Base-by-base conservation (phyloP, 1,140 invertebrate genomes). In the Caenorhabditis brenneri region DNA sequence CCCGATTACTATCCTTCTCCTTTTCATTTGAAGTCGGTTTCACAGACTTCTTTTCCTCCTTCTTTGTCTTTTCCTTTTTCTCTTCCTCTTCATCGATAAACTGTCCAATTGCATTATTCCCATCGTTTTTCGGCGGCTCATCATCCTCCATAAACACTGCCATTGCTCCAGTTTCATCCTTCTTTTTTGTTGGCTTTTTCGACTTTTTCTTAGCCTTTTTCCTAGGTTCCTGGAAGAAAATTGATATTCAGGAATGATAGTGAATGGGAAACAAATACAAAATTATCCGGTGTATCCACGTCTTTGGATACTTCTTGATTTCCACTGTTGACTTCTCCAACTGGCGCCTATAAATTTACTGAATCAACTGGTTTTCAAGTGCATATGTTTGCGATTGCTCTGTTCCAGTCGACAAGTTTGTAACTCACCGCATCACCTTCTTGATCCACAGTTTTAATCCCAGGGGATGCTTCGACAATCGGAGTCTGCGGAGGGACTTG, bases 1-100 rank as follows among this genome's bases (percentile, higher is more conserved):
- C 58, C n/a, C 58, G 29, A 19, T 65, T 65, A 39, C 58, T 65
- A 24, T 78, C 46, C 46, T 79, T 79, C 42, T 49, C 46, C 42
- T 79, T 79, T 15, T 79, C 36, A 42, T 1, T 42, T 42, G 33
- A 9, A 27, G 1, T 29, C 16, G 2, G 22, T 69, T 29, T 69
- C 24, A 6, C 22, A 4, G 7, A 22, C 22, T 55, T 16, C 36
- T 79, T 79, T 48, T 22, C 15, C 39, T 31, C 42, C 24, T 49
- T 79, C 33, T 53, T 49, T 24, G 24, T 48, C 19, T n/a, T 2
- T 27, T 48, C 24, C 33, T n/a, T 53, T 10, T 58, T 58, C 10
- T 9, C 55, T 16, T 36, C 58, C 1, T 65, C 58, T 19, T 36
- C 31, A 39, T 65, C 58, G 1, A 65, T 31, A 36, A 65, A 33